phyloP scores from a whole-genome alignment of 2,797 vertebrate genomes.

The Poecilia wingei region DNA sequence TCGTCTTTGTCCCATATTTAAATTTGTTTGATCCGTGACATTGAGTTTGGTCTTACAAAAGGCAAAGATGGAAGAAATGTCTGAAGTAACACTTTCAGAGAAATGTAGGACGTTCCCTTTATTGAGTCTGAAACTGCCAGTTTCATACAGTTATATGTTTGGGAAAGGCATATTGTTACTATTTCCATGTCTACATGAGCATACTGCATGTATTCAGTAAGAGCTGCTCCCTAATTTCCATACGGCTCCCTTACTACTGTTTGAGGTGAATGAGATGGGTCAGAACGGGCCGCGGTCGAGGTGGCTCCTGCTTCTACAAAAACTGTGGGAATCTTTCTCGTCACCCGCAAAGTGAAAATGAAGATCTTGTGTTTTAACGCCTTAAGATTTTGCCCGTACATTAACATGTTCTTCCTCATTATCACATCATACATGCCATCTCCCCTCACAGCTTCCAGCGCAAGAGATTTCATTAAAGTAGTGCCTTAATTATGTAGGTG shows the following conservation, averaged over 20 bases:
- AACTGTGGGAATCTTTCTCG: constrained; percentile 45
- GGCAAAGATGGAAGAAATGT: neutral
- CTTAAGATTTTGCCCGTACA: constrained; percentile 73
- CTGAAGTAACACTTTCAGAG: neutral
- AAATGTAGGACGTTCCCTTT: neutral
- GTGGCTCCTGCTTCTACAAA: constrained; percentile 25
- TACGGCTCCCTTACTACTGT: neutral
- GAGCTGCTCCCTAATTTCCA: neutral
- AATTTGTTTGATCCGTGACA: neutral
- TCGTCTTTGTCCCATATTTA: neutral
- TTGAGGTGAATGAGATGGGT: constrained; percentile 16
- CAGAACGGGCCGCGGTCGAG: neutral
- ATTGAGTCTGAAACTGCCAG: neutral
- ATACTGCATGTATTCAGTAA: neutral
- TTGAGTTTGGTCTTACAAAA: neutral
- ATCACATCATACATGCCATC: constrained; percentile 73
- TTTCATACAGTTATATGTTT: neutral
- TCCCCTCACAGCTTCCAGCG: constrained; percentile 75
- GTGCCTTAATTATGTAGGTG: constrained; percentile 87
- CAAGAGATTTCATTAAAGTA: constrained; percentile 85
- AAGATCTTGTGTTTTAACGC: constrained; percentile 64
- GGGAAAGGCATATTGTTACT: neutral
- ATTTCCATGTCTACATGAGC: neutral
- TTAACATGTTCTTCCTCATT: constrained; percentile 81
- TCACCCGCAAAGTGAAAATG: constrained; percentile 65